A percentile compares a stretch with the other conserved stretches of the same genome.
phyloP scores from a whole-genome alignment of 2,113 vertebrate genomes.

The Chamaea fasciata region DNA sequence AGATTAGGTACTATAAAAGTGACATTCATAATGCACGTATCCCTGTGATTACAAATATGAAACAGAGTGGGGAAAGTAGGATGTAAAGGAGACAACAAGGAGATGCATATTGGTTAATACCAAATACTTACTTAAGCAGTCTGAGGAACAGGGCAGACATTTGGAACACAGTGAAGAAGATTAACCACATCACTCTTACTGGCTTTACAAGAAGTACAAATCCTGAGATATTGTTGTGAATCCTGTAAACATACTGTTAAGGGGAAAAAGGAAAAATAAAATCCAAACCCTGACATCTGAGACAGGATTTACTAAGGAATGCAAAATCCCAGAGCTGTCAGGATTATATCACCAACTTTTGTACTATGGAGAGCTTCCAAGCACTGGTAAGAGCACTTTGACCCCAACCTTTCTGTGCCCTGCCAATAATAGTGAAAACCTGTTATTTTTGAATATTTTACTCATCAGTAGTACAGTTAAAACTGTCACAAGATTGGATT shows the following conservation, averaged over 20 bases:
- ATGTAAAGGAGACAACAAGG: neutral
- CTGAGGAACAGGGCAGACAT: neutral
- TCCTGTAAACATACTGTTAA: neutral
- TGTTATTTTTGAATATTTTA: neutral
- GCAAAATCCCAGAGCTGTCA: conserved; percentile 1
- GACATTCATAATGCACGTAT: neutral
- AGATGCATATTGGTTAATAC: neutral
- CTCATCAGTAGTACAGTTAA: neutral
- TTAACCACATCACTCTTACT: neutral
- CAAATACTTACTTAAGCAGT: neutral
- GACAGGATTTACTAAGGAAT: conserved; percentile 3
- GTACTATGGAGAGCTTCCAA: neutral
- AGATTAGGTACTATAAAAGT: neutral
- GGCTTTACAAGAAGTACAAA: neutral
- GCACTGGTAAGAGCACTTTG: neutral
- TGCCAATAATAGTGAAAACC: neutral
- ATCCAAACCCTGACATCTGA: conserved; percentile 1
- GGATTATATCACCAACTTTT: neutral
- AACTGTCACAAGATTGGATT: neutral
- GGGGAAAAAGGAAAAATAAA: neutral
- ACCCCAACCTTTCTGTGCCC: neutral
- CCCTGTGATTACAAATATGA: neutral
- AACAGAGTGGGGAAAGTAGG: neutral
- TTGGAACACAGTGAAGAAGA: neutral
- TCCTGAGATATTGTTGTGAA: conserved; percentile 22